Base-by-base conservation (phyloP, 2,113 vertebrate genomes). In the Prinia subflava region DNA sequence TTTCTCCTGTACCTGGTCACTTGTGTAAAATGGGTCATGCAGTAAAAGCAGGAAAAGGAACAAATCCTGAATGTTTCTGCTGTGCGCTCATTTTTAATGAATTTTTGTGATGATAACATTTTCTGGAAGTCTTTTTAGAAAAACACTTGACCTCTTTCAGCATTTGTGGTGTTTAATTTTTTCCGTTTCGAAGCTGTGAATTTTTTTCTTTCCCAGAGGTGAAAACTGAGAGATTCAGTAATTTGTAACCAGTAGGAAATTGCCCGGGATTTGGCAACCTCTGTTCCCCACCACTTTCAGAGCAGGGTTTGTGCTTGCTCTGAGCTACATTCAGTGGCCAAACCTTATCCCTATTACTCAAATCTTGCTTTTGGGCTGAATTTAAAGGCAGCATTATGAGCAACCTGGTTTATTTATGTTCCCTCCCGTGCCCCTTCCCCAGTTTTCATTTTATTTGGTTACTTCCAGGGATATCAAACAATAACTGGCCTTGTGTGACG, bases 401-500 rank as follows among this genome's bases (percentile, higher is more conserved):
- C 23, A 82, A 13, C 37, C 89, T 62, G 67, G n/a, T 87, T 83
- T 94, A 60, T 94, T 94, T 91, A 49, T 33, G 87, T 77, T 55
- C 39, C 63, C 64, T 85, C 22, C 60, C 22, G 47, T 86, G 35
- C n/a, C 81, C 73, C 41, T 50, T 94, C 52, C 59, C 63, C 62
- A 13, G 15, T 71, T 89, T 21, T n/a, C 14, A n/a, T 79, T 79
- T 91, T 68, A 37, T 76, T 73, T 78, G 78, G 55, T 73, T 78
- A 44, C 46, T 93, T 11, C 63, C 83, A 18, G 56, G 83, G 59
- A n/a, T 52, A 20, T 13, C 37, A 23, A 93, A 96, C 93, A 96
- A 95, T 91, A 65, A 42, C 50, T 92, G 84, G 73, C 96, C 87
- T 96, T 84, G 62, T 86, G 73, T 44, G 83, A 60, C 73, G 96